phyloP scores from a whole-genome alignment of 2,888 invertebrate species.

The Drosophila sordidapex region DNA sequence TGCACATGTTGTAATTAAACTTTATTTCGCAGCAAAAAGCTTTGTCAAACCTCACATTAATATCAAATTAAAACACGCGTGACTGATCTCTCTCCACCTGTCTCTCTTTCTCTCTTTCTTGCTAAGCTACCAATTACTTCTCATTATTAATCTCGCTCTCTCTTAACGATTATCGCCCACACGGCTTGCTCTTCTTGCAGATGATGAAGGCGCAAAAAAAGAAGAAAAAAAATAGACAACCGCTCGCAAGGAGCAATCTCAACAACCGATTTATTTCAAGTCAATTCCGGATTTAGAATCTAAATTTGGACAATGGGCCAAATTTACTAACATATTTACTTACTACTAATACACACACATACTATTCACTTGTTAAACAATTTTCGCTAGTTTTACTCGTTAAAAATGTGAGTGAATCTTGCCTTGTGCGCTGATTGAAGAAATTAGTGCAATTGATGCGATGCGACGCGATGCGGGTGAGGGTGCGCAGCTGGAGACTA shows the following conservation, averaged over 20 bases:
- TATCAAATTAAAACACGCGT: conserved; percentile 31
- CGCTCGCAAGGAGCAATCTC: conserved; percentile 37
- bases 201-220: conserved; percentile 66
- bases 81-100: conserved; percentile 16
- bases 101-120: conserved; percentile 18
- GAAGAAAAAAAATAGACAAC: conserved; percentile 5
- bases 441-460: conserved; percentile 77
- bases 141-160: conserved; percentile 16
- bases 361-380: conserved; percentile 69
- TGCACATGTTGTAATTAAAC: conserved; percentile 25
- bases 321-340: conserved; percentile 37
- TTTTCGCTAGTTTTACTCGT: conserved; percentile 77
- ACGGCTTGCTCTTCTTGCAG: conserved; percentile 57
- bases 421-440: conserved; percentile 77
- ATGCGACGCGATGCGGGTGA: conserved; percentile 54
- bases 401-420: conserved; percentile 59
- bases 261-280: conserved; percentile 47
- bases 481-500: conserved; percentile 37
- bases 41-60: conserved; percentile 28
- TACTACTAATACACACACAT: conserved; percentile 13
- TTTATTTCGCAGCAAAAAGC: conserved; percentile 18
- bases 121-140: conserved; percentile 13
- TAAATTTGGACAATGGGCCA: conserved; percentile 62
- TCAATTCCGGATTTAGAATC: conserved; percentile 59
- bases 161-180: conserved; percentile 46